These are phyloP conservation scores for Neoascia interrupta DNA, from an alignment of 2,888 invertebrate genomes.

Conservation along the genomic window DNA sequence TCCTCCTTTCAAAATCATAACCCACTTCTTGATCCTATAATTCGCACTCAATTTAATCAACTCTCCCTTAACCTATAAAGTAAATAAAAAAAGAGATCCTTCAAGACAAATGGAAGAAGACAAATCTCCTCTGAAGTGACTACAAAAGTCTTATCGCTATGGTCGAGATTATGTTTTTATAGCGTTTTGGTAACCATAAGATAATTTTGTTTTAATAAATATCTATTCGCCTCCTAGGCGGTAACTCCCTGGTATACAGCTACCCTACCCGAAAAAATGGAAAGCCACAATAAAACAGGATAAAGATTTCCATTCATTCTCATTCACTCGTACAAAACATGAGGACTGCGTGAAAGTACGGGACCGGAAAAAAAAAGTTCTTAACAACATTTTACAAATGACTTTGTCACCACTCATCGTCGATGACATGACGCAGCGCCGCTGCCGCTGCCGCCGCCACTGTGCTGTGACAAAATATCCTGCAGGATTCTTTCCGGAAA, in stretches of 20 bases:
- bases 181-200: constrained; percentile 4
- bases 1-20: no score
- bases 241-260: constrained; percentile 2
- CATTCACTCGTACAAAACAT: no score
- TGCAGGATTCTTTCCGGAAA: constrained; percentile 29
- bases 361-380: background rate
- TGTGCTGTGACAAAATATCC: no score
- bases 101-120: constrained; percentile 10
- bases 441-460: no score
- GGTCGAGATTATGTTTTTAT: constrained; percentile 3
- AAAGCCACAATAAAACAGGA: constrained; percentile 9
- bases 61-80: background rate
- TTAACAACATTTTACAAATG: constrained; percentile 42
- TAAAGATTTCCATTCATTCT: constrained; percentile 35
- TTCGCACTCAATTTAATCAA: constrained; percentile 29
- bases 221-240: constrained; percentile 11
- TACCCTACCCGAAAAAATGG: background rate
- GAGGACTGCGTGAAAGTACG: background rate
- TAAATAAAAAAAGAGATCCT: background rate
- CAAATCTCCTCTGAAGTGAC: constrained; percentile 22
- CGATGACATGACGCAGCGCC: constrained; percentile 8
- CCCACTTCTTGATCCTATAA: constrained; percentile 2
- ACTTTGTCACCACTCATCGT: constrained; percentile 45
- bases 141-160: constrained; percentile 1
- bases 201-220: constrained; percentile 36